A percentile compares a stretch with the other conserved stretches of the same genome.
Evolutionary conservation across 2,113 vertebrate genomes (phyloP).

Genomic region (Poeciliopsis turrubarensis): DNA sequence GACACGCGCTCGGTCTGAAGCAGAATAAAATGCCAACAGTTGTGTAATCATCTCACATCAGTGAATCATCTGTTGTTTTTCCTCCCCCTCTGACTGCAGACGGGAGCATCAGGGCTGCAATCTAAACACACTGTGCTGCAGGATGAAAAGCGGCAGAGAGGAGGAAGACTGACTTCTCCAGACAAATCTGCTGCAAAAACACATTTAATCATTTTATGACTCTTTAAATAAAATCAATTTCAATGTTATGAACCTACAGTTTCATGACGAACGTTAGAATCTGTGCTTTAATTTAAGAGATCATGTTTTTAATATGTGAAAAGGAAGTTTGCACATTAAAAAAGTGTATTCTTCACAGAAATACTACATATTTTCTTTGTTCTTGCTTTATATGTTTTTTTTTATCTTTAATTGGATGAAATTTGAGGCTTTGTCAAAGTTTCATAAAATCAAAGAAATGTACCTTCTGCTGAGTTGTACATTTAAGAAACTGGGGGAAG

Average conservation of each 20-base stretch:
- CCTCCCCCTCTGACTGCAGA: background rate
- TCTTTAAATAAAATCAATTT: background rate
- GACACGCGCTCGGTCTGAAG: conserved; percentile 3
- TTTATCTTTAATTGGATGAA: background rate
- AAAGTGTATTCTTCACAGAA: background rate
- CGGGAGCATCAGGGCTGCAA: background rate
- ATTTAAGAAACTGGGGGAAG: background rate
- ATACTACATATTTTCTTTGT: background rate
- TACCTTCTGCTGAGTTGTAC: no score
- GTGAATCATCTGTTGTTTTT: conserved; percentile 22
- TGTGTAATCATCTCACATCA: conserved; percentile 35
- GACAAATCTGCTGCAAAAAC: background rate
- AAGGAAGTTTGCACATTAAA: background rate
- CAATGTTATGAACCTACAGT: background rate
- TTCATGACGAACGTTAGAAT: background rate
- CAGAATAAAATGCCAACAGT: conserved; percentile 27
- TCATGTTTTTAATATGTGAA: background rate
- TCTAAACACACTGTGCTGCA: conserved; percentile 1
- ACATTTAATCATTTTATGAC: background rate
- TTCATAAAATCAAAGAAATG: no score
- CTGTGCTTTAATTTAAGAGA: background rate
- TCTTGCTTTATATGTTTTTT: background rate
- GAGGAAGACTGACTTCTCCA: background rate
- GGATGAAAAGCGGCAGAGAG: background rate
- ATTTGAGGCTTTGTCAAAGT: background rate